Base-by-base conservation (phyloP, 2,113 vertebrate species). In the Sebastes fasciatus region DNA sequence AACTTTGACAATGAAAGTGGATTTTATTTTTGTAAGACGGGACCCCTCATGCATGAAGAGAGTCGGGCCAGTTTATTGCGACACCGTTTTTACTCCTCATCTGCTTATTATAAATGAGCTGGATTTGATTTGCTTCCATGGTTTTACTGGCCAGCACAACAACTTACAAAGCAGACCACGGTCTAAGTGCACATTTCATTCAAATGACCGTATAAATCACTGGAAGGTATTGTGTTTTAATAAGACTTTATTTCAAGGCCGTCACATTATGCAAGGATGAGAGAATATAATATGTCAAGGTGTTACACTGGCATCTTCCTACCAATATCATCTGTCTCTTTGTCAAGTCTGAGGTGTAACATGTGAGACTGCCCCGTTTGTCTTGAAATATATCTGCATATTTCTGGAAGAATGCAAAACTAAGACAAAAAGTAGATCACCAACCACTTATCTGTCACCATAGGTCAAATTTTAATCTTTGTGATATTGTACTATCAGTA, bases 61-160 rank as follows among this genome's bases (percentile, higher is more conserved):
- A 60, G 46, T 34, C 8, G 0, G 16, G 16, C 55, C 34, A 34
- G n/a, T 43, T 68, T 7, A 62, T 16, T 5, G 34, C 43, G 11
- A 48, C 21, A 23, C 4, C 14, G n/a, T 45, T 14, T n/a, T 43
- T 34, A 11, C 54, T 61, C 26, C 11, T 12, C 55, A 64, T 42
- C 68, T 63, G 57, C 60, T 67, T 26, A 62, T 55, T 55, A 19
- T 55, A 13, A 67, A 66, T 45, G 58, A 58, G 58, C 58, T 70
- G 63, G 45, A 57, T 57, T 67, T 69, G 46, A 75, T 69, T 34
- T 54, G 46, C 14, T 54, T 6, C 34, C 3, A 4, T 46, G 58
- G 68, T 65, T 64, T 75, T 52, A n/a, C 12, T 13, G 14, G n/a
- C 51, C 60, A 12, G 11, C 64, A 51, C 61, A 40, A 13, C 45